Base-by-base conservation (phyloP, 2,888 invertebrate genomes). In the Leptopterna dolabrata region DNA sequence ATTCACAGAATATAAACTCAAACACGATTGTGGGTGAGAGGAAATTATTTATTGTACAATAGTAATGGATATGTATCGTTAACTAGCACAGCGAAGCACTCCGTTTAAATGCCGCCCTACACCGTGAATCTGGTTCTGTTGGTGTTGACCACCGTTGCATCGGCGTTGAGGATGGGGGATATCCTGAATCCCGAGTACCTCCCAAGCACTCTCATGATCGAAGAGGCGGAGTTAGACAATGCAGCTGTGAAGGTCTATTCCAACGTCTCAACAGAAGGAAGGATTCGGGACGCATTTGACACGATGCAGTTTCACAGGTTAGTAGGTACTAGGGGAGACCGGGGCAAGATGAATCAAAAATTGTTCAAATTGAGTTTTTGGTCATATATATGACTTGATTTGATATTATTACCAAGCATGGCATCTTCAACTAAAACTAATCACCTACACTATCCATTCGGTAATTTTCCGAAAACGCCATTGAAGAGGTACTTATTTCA, bases 301-400 rank as follows among this genome's bases (percentile, higher is more conserved):
- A 89, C 89, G 1, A 89, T 89, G 89, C 86, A 87, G 73, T 89
- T 76, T 81, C 89, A 89, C 89, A 88, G 89, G 89, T 89, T 19
- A n/a, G 30, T 55, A 55, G 3, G 19, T n/a, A 19, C 19, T 55
- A 19, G 3, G 3, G 55, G 4, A n/a, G n/a, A n/a, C n/a, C n/a
- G n/a, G n/a, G n/a, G n/a, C n/a, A n/a, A n/a, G n/a, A n/a, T n/a
- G n/a, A n/a, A n/a, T n/a, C n/a, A n/a, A n/a, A n/a, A n/a, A n/a
- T n/a, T n/a, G n/a, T n/a, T n/a, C n/a, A n/a, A n/a, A n/a, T n/a
- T n/a, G n/a, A n/a, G n/a, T n/a, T n/a, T n/a, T n/a, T n/a, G n/a
- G n/a, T n/a, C n/a, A n/a, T n/a, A n/a, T n/a, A n/a, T n/a, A n/a
- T n/a, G n/a, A n/a, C n/a, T n/a, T n/a, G n/a, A n/a, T n/a, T n/a